Conservation (phyloP, 2,888 invertebrate genomes). For the Metopia argyrocephala region DNA sequence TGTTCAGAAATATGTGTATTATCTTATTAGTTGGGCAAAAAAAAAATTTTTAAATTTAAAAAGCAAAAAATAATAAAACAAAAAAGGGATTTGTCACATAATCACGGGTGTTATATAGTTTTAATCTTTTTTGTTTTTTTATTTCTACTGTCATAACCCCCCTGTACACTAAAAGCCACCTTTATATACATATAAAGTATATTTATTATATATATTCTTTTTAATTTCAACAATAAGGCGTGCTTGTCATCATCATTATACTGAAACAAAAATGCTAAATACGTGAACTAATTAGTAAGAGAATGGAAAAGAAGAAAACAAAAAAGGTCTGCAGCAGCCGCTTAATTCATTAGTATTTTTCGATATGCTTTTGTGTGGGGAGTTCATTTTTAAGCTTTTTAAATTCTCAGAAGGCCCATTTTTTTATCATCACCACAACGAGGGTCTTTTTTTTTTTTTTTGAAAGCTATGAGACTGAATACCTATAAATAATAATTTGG, state of each 20-base stretch:
- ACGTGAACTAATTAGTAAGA: constrained; percentile 49
- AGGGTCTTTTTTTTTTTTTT: neutral
- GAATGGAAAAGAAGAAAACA: neutral
- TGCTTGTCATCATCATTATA: neutral
- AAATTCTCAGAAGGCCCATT: constrained; percentile 30
- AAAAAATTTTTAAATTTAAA: constrained; percentile 16
- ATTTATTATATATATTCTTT: neutral
- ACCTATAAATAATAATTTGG: constrained; percentile 24
- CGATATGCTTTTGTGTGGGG: neutral
- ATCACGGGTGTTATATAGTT: constrained; percentile 19
- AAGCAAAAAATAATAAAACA: neutral
- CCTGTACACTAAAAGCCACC: neutral
- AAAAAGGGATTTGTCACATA: constrained; percentile 51
- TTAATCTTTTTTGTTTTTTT: neutral
- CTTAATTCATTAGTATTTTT: neutral
- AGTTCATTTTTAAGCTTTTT: constrained; percentile 28
- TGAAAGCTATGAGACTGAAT: constrained; percentile 7
- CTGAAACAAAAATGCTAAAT: constrained; percentile 44
- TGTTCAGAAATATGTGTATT: constrained; percentile 28
- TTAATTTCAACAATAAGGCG: constrained; percentile 15
- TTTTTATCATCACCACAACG: neutral
- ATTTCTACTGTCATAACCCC: neutral
- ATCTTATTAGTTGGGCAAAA: constrained; percentile 35
- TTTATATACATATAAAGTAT: too few relatives aligned
- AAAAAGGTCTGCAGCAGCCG: neutral